phyloP scores from a whole-genome alignment of 2,888 invertebrate genomes.

The Pyrocoelia pectoralis region DNA sequence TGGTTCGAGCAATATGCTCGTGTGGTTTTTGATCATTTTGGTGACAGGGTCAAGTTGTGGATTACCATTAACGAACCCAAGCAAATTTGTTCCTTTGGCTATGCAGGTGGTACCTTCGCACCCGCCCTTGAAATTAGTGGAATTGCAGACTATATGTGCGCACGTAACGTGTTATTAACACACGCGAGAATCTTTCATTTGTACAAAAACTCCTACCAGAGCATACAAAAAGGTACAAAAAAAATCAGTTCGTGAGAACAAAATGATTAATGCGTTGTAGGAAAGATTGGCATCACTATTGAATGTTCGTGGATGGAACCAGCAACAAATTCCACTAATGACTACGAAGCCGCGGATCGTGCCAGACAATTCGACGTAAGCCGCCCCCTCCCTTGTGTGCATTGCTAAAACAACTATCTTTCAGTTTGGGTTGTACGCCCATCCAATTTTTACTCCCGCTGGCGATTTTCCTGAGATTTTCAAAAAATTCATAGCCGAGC shows the following conservation, averaged over 20 bases:
- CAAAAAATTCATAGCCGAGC: slow-evolving; percentile 14
- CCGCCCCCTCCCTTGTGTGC: background rate
- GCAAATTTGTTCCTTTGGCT: slow-evolving; percentile 48
- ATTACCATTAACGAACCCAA: slow-evolving; percentile 64
- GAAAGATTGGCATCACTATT: slow-evolving; percentile 59
- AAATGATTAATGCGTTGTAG: background rate
- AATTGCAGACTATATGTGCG: slow-evolving; percentile 68
- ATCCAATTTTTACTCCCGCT: slow-evolving; percentile 39
- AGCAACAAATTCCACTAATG: slow-evolving; percentile 58
- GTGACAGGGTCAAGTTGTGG: slow-evolving; percentile 58
- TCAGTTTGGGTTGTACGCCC: slow-evolving; percentile 45
- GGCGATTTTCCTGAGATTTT: slow-evolving; percentile 32
- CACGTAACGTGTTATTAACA: slow-evolving; percentile 64
- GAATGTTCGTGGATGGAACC: slow-evolving; percentile 70
- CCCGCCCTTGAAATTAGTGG: slow-evolving; percentile 59
- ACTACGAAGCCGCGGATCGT: slow-evolving; percentile 57
- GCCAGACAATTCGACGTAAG: slow-evolving; percentile 9
- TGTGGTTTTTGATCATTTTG: slow-evolving; percentile 53
- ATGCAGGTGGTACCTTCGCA: slow-evolving; percentile 48
- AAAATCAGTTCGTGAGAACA: background rate
- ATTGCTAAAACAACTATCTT: background rate
- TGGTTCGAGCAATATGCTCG: slow-evolving; percentile 66
- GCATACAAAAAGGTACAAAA: slow-evolving; percentile 48
- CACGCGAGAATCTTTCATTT: slow-evolving; percentile 56
- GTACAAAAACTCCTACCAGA: slow-evolving; percentile 52